Conservation (phyloP, 92 coral and sea anemone species). For the Anthopleura xanthogrammica region DNA sequence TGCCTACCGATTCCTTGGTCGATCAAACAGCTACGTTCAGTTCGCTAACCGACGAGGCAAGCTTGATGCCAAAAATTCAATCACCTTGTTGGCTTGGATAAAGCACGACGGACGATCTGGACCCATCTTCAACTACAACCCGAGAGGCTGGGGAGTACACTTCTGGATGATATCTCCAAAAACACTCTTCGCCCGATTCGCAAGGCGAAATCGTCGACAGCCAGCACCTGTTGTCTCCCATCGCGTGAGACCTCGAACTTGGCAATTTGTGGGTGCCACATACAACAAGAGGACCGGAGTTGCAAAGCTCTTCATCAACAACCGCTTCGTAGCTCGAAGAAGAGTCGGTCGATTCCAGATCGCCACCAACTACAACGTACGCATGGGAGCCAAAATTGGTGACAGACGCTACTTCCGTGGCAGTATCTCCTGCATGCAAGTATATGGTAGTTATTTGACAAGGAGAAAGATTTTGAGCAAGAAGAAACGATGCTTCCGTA, state of each 20-base stretch:
- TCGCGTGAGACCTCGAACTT: constrained; percentile 27
- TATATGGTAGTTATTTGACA: constrained; percentile 25
- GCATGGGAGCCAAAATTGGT: constrained; percentile 69
- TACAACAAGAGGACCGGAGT: constrained; percentile 47
- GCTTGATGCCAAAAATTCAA: too few species aligned
- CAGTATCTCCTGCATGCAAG: constrained; percentile 76
- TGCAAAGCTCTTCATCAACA: constrained; percentile 55
- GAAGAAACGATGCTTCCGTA: constrained; percentile 66
- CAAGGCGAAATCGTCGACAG: constrained; percentile 40
- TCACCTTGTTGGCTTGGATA: too few species aligned
- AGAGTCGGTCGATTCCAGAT: constrained; percentile 52
- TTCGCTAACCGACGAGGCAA: too few species aligned
- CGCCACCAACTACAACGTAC: constrained; percentile 58
- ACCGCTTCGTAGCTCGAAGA: constrained; percentile 36
- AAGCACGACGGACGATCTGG: too few species aligned
- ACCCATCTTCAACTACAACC: neutral
- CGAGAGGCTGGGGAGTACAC: constrained; percentile 67
- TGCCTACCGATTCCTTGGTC: constrained; percentile 49
- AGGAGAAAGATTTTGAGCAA: constrained; percentile 26
- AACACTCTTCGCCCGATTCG: constrained; percentile 63
- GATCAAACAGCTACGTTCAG: neutral
- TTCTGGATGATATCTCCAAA: constrained; percentile 59
- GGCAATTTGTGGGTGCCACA: constrained; percentile 69
- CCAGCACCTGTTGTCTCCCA: constrained; percentile 1
- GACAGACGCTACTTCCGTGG: constrained; percentile 65